A percentile compares a stretch with the other conserved stretches of the same genome.
Evolutionary conservation across 2,888 invertebrate species (phyloP).

Genomic region (Hydriomena furcata): DNA sequence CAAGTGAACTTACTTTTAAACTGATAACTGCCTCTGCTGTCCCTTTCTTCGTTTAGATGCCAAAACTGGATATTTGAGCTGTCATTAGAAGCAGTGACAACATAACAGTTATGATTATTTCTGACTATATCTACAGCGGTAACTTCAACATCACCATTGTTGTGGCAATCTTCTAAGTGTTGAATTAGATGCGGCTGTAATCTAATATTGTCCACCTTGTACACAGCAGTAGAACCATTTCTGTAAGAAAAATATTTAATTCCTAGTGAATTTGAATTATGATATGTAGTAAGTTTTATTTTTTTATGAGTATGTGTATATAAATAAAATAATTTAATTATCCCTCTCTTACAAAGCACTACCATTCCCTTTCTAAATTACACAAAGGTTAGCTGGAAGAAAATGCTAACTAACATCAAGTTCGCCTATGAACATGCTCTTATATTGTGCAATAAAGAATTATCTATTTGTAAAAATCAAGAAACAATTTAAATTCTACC

Average conservation of each 20-base stretch:
- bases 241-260: conserved; percentile 47
- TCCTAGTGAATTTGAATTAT: too few relatives aligned
- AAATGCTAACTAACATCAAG: too few relatives aligned
- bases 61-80: conserved; percentile 52
- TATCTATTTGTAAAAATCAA: too few relatives aligned
- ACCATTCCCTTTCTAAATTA: too few relatives aligned
- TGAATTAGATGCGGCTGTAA: conserved; percentile 49
- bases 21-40: conserved; percentile 8
- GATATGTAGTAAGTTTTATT: too few relatives aligned
- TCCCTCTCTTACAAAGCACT: too few relatives aligned
- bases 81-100: conserved; percentile 55
- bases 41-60: conserved; percentile 25
- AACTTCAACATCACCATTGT: conserved; percentile 62
- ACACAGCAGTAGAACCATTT: conserved; percentile 67
- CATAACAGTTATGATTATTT: conserved; percentile 35
- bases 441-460: too few relatives aligned
- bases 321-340: too few relatives aligned
- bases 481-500: too few relatives aligned
- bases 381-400: too few relatives aligned
- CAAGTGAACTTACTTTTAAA: conserved; percentile 15
- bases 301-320: too few relatives aligned
- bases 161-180: conserved; percentile 61
- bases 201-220: conserved; percentile 42
- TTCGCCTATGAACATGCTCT: too few relatives aligned
- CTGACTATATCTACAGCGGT: conserved; percentile 62